A percentile compares a stretch with the other conserved stretches of the same genome.
Evolutionary conservation across 1,140 invertebrate genomes (phyloP).

Genomic region (Lucilia sericata): DNA sequence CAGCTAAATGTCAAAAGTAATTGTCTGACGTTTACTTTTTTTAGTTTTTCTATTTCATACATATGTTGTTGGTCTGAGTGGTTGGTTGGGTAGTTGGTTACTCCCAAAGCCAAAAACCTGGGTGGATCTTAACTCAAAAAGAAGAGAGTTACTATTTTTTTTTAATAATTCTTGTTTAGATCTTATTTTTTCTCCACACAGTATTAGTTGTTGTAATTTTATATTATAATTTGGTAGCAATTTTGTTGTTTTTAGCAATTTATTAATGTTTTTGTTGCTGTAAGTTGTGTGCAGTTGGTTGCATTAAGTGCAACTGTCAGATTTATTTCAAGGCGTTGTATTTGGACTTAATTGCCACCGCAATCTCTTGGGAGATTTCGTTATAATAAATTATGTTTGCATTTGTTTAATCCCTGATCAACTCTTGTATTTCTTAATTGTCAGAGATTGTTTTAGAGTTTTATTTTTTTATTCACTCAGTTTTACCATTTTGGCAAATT

Average conservation of each 20-base stretch:
- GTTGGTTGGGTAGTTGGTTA: neutral
- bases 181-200: neutral
- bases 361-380: slow-evolving; percentile 24
- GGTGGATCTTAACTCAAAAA: neutral
- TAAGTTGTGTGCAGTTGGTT: neutral
- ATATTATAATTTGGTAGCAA: slow-evolving; percentile 6
- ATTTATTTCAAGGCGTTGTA: slow-evolving; percentile 42
- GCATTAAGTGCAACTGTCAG: slow-evolving; percentile 36
- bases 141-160: neutral
- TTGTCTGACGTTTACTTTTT: slow-evolving; percentile 39
- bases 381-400: slow-evolving; percentile 33
- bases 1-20: slow-evolving; percentile 42
- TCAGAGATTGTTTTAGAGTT: neutral
- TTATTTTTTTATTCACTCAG: neutral
- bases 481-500: slow-evolving; percentile 9
- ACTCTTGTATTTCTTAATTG: slow-evolving; percentile 28
- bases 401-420: slow-evolving; percentile 34
- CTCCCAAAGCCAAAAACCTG: slow-evolving; percentile 16
- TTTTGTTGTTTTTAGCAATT: neutral
- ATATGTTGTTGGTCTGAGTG: neutral
- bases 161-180: neutral
- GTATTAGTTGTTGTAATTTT: neutral
- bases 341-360: slow-evolving; percentile 38
- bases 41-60: neutral
- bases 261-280: neutral